Conservation (phyloP, 2,797 vertebrate genomes). For the Acanthis flammea region DNA sequence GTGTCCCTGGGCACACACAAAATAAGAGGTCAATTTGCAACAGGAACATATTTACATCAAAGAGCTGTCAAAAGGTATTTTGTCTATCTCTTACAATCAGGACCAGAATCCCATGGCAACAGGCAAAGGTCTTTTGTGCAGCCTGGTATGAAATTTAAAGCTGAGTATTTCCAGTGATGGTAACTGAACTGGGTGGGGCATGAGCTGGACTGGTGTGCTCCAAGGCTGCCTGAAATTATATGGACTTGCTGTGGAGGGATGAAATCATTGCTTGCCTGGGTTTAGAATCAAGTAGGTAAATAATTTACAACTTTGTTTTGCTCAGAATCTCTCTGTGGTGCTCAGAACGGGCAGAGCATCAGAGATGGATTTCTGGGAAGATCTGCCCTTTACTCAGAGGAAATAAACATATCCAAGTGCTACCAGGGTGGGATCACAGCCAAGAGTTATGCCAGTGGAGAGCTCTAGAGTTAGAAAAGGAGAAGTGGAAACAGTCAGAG, state of each 20-base stretch:
- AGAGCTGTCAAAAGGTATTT: not conserved
- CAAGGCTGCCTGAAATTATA: not conserved
- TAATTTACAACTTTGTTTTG: constrained; percentile 48
- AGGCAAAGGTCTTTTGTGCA: not conserved
- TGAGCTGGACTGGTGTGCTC: not conserved
- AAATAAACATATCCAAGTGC: not conserved
- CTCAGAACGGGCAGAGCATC: not conserved
- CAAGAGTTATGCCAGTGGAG: not conserved
- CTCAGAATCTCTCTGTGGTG: not conserved
- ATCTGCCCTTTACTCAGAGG: constrained; percentile 22
- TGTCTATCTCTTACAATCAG: not conserved
- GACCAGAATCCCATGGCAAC: not conserved
- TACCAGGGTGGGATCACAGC: not conserved
- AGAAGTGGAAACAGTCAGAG: not conserved
- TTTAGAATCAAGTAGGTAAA: not conserved
- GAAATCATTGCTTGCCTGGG: not conserved
- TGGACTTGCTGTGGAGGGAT: not conserved
- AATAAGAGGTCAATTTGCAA: not conserved
- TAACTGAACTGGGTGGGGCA: not conserved
- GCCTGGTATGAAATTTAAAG: not conserved
- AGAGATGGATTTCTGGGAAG: not conserved
- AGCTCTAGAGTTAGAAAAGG: not conserved
- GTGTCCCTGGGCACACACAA: fast-evolving
- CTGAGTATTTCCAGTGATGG: not conserved
- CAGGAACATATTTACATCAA: not conserved